phyloP scores from a whole-genome alignment of 2,797 vertebrate species.

The Artibeus jamaicensis region DNA sequence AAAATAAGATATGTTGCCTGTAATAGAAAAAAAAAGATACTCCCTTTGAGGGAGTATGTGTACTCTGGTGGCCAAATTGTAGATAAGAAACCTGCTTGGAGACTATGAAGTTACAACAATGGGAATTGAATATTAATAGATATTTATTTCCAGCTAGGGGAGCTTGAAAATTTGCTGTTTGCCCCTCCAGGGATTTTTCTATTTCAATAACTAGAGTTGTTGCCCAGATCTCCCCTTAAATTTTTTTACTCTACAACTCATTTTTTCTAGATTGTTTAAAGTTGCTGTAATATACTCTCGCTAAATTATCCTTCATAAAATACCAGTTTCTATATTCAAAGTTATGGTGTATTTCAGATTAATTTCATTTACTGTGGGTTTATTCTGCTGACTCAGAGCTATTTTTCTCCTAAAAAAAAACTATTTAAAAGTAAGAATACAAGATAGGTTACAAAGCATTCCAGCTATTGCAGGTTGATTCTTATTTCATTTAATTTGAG shows the following conservation, averaged over 20 bases:
- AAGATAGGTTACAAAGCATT: background rate
- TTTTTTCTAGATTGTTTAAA: conserved; percentile 1
- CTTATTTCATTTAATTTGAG: background rate
- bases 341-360: background rate
- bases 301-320: background rate
- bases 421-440: conserved; percentile 7
- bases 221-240: background rate
- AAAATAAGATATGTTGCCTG: background rate
- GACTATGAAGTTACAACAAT: conserved; percentile 44
- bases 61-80: conserved; percentile 52
- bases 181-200: background rate
- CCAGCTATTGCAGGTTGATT: background rate
- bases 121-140: conserved; percentile 50
- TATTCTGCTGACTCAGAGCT: background rate
- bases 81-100: background rate
- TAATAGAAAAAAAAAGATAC: background rate
- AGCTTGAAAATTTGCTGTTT: conserved; percentile 26
- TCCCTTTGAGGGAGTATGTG: background rate
- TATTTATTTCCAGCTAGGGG: background rate
- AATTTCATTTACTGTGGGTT: background rate
- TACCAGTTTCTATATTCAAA: background rate
- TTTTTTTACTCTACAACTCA: background rate
- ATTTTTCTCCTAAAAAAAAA: background rate
- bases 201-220: background rate
- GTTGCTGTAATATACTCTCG: background rate